phyloP scores from a whole-genome alignment of 2,113 vertebrate species.

The Gnathonemus echidnorhynchus region DNA sequence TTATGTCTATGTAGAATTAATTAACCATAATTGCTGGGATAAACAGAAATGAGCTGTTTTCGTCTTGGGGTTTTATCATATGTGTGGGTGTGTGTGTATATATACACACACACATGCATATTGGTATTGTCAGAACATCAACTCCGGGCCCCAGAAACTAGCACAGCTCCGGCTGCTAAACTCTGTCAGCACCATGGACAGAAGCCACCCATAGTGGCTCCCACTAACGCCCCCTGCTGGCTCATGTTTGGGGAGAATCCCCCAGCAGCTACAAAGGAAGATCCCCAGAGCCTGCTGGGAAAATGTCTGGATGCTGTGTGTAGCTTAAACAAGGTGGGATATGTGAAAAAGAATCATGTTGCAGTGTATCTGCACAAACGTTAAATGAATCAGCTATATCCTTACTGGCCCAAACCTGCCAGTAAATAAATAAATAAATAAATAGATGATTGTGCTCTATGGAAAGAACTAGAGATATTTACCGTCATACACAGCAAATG shows the following conservation, averaged over 20 bases:
- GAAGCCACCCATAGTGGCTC: not conserved
- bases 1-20: not conserved
- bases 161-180: not conserved
- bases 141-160: not conserved
- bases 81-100: not conserved
- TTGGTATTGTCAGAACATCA: not conserved
- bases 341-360: not conserved
- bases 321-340: not conserved
- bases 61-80: not conserved
- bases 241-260: not conserved
- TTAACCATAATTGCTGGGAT: not conserved
- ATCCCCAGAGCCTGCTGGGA: not conserved
- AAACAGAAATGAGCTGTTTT: not conserved
- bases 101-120: not conserved
- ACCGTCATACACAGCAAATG: constrained; percentile 65
- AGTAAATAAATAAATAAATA: not conserved
- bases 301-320: not conserved
- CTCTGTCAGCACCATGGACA: not conserved
- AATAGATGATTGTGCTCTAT: not conserved
- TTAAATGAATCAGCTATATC: not conserved
- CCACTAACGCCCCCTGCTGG: not conserved
- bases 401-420: not conserved
- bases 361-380: not conserved
- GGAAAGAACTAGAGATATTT: constrained; percentile 43
- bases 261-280: not conserved